These are phyloP conservation scores for Trachymyrmex septentrionalis DNA, from an alignment of 1,140 invertebrate genomes.

Conservation along the genomic window DNA sequence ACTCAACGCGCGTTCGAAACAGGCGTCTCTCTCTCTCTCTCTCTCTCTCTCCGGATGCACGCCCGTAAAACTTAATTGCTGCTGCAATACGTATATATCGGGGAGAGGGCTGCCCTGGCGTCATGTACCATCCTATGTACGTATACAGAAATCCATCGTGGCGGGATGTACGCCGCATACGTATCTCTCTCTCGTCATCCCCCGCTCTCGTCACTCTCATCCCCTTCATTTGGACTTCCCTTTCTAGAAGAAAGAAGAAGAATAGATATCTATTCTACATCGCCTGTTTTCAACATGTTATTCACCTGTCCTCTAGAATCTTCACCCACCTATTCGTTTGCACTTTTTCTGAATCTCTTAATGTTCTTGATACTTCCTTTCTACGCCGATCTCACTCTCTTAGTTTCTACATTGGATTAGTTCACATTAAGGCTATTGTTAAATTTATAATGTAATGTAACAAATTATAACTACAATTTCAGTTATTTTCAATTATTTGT, in stretches of 20 bases:
- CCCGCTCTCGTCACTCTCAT: background rate
- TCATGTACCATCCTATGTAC: slow-evolving; percentile 56
- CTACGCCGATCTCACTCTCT: no score
- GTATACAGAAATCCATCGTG: slow-evolving; percentile 60
- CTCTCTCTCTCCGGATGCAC: slow-evolving; percentile 76
- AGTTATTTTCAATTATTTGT: no score
- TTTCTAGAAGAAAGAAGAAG: background rate
- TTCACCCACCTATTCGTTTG: background rate
- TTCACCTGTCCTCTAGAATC: background rate
- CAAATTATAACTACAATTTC: no score
- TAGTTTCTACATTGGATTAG: no score
- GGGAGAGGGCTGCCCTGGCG: slow-evolving; percentile 20
- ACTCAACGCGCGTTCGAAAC: slow-evolving; percentile 77
- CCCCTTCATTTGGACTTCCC: background rate
- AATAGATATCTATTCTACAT: background rate
- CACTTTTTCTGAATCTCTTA: background rate
- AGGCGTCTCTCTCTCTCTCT: slow-evolving; percentile 71
- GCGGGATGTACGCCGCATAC: slow-evolving; percentile 40
- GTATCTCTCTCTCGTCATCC: slow-evolving; percentile 30
- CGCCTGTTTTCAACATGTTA: background rate
- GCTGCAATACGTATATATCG: slow-evolving; percentile 79
- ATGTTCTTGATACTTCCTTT: background rate
- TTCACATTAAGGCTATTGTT: no score
- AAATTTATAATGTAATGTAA: no score
- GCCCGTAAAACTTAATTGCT: slow-evolving; percentile 86